Conservation (phyloP, 1,140 invertebrate genomes). For the Geopemphigus sp. region DNA sequence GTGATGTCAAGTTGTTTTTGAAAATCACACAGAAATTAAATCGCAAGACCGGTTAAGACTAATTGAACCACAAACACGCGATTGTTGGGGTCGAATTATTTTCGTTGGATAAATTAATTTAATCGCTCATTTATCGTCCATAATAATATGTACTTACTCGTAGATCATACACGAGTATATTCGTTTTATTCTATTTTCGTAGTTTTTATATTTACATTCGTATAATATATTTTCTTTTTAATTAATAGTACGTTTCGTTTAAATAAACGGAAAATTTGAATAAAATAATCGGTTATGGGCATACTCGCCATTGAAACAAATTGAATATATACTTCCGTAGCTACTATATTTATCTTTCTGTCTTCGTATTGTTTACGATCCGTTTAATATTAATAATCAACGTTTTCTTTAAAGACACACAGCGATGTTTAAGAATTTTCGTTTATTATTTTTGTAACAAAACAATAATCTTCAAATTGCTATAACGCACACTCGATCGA, state of each 20-base stretch:
- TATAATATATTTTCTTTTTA: neutral
- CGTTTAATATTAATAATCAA: constrained; percentile 19
- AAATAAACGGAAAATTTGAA: neutral
- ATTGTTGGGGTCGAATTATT: neutral
- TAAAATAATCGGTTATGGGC: neutral
- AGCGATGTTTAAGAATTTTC: neutral
- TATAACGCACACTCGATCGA: neutral
- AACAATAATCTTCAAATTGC: neutral
- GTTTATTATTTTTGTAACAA: constrained; percentile 21
- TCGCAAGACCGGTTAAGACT: too few species aligned
- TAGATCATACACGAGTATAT: neutral
- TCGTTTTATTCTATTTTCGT: neutral
- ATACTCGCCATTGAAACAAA: constrained; percentile 4
- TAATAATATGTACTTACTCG: neutral
- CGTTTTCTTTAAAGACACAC: neutral
- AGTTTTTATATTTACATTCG: neutral
- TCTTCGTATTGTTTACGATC: constrained; percentile 12
- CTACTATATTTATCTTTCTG: constrained; percentile 13
- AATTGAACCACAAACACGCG: neutral
- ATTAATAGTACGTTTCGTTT: neutral
- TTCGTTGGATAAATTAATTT: neutral
- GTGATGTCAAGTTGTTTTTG: neutral
- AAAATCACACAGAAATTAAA: too few species aligned
- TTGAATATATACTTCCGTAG: neutral
- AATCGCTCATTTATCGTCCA: neutral